Base-by-base conservation (phyloP, 2,797 vertebrate species). In the Paratrypauchen microcephalus region DNA sequence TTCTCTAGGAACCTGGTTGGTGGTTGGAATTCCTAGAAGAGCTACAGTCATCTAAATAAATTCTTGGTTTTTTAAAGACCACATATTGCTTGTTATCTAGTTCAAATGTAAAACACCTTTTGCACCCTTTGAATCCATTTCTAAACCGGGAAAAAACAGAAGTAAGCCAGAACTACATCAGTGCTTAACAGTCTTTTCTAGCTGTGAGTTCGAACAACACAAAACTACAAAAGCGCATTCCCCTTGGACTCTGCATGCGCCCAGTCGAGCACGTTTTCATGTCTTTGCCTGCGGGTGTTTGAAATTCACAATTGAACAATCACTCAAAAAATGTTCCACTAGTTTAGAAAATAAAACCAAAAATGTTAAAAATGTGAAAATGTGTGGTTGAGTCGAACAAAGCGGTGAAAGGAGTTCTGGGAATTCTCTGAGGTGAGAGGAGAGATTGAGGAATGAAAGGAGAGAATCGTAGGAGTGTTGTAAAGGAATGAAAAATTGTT, bases 201-300 rank as follows among this genome's bases (percentile, higher is more conserved):
- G 83, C 83, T 18, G 24, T 69, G 83, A 21, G 71, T 90, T 85
- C 81, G 80, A 70, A 86, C 80, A 81, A 82, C 87, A 88, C 91
- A 90, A 85, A 92, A 82, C 74, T 84, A 91, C 91, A 81, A 92
- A 92, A 92, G 87, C 77, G 85, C 80, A 87, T 85, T 89, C 87
- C 89, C 89, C 88, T 86, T 87, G 89, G 86, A 84, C 87, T 69
- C 68, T 71, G 66, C 41, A 45, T 13, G 75, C 82, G 66, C 78
- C 84, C 30, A 13, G 7, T 41, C 7, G 21, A 79, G 74, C 83
- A 68, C 15, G 68, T 75, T 81, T 78, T 87, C 82, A 28, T 89
- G 83, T 89, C 66, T 90, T 85, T 75, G 83, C 89, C 74, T 84
- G 72, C 24, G 67, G 76, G 82, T 57, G 69, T 73, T 78, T 85